A percentile compares a stretch with the other conserved stretches of the same genome.
Conservation (phyloP, 2,888 invertebrate species). For the Drosophila borealis region DNA sequence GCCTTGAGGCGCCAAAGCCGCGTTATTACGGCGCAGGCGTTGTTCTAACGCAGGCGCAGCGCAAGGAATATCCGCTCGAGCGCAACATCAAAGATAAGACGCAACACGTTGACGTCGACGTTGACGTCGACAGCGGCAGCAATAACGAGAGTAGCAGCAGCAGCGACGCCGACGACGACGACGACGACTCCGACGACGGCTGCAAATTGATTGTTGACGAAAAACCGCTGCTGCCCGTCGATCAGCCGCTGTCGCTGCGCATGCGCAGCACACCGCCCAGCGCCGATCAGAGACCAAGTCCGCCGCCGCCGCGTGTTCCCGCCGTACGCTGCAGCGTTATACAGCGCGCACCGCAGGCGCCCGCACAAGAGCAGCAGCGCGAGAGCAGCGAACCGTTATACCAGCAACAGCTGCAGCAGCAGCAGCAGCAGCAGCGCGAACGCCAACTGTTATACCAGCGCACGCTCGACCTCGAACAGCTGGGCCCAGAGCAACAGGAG, state of each 20-base stretch:
- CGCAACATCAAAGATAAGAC: constrained; percentile 29
- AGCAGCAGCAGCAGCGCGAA: constrained; percentile 40
- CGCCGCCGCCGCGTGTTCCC: constrained; percentile 88
- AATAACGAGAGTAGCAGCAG: constrained; percentile 14
- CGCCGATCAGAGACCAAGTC: constrained; percentile 85
- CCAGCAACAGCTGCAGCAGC: constrained; percentile 8
- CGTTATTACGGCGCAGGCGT: constrained; percentile 92
- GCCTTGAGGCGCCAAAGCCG: constrained; percentile 84
- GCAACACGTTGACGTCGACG: constrained; percentile 15
- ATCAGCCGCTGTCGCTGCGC: constrained; percentile 87
- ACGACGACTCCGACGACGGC: constrained; percentile 85
- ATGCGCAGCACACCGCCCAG: constrained; percentile 86
- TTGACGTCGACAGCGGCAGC: constrained; percentile 15
- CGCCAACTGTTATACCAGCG: constrained; percentile 85
- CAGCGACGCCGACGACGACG: constrained; percentile 18
- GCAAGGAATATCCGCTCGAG: constrained; percentile 89
- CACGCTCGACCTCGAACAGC: constrained; percentile 81
- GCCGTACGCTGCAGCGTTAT: constrained; percentile 92
- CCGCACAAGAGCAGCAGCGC: constrained; percentile 58
- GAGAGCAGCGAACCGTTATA: constrained; percentile 85
- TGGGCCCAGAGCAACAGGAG: constrained; percentile 92
- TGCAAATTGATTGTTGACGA: constrained; percentile 88
- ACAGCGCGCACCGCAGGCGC: constrained; percentile 89
- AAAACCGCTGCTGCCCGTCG: constrained; percentile 88
- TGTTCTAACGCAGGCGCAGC: constrained; percentile 92